Percentiles rank a stretch among this genome's conserved stretches.
Evolutionary conservation across 2,113 vertebrate genomes (phyloP).

Genomic region (Geothlypis trichas): DNA sequence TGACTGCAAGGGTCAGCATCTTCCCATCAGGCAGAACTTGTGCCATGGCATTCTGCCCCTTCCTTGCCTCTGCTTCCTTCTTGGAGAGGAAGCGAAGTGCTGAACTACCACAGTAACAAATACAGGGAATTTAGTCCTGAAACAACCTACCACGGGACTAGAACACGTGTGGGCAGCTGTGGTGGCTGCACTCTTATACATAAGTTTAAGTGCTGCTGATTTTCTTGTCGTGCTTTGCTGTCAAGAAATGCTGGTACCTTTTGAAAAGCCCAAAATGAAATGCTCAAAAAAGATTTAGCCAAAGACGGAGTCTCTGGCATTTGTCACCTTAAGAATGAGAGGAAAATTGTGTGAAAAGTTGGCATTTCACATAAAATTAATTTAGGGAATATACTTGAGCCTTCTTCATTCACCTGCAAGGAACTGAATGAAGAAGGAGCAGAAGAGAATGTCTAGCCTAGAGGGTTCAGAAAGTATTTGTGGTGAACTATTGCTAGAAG

Average conservation of each 20-base stretch:
- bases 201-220: neutral
- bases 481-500: neutral
- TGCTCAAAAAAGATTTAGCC: neutral
- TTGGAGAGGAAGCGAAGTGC: neutral
- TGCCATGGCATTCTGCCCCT: neutral
- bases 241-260: neutral
- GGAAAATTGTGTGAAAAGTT: neutral
- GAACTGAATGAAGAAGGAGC: neutral
- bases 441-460: neutral
- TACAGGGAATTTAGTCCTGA: neutral
- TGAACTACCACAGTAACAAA: neutral
- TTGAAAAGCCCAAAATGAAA: neutral
- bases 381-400: neutral
- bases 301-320: neutral
- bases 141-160: fast-evolving
- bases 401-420: neutral
- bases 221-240: neutral
- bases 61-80: neutral
- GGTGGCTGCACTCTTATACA: fast-evolving
- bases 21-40: neutral
- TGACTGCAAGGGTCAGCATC: neutral
- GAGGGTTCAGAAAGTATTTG: neutral
- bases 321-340: neutral
- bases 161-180: neutral
- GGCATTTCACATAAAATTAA: neutral